Conservation (phyloP, 2,888 invertebrate species). For the Phyto melanocephala region DNA sequence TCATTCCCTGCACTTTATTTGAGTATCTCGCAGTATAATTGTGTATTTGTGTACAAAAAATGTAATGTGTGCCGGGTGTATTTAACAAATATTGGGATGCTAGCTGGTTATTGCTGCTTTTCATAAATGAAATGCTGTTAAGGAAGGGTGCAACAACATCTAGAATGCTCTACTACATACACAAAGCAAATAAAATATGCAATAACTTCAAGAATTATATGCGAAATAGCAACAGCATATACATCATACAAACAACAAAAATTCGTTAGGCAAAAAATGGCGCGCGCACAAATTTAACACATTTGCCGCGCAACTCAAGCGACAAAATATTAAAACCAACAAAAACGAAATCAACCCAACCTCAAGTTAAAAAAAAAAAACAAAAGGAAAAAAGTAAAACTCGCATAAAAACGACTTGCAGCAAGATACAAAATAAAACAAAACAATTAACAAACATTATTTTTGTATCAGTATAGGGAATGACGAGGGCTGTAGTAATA, state of each 20-base stretch:
- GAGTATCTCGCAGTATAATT: neutral
- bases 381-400: neutral
- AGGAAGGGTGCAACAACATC: slow-evolving; percentile 14
- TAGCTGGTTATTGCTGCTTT: slow-evolving; percentile 21
- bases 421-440: slow-evolving; percentile 31
- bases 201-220: slow-evolving; percentile 51
- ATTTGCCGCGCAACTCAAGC: slow-evolving; percentile 66
- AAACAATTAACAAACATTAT: slow-evolving; percentile 11
- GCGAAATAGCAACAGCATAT: slow-evolving; percentile 56
- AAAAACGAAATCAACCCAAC: slow-evolving; percentile 57
- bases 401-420: slow-evolving; percentile 23
- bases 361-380: slow-evolving; percentile 36
- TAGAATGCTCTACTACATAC: neutral
- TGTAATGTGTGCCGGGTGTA: neutral
- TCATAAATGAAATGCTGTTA: slow-evolving; percentile 33
- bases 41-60: neutral
- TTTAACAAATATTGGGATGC: slow-evolving; percentile 29
- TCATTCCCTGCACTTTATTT: too few species aligned
- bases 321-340: slow-evolving; percentile 63
- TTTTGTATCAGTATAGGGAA: neutral
- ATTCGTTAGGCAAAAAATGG: slow-evolving; percentile 49
- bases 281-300: slow-evolving; percentile 65
- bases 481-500: slow-evolving; percentile 16
- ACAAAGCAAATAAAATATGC: slow-evolving; percentile 52
- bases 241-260: slow-evolving; percentile 30